These are phyloP conservation scores for Margaritifera margaritifera DNA, from an alignment of 2,888 invertebrate genomes.

Conservation along the genomic window DNA sequence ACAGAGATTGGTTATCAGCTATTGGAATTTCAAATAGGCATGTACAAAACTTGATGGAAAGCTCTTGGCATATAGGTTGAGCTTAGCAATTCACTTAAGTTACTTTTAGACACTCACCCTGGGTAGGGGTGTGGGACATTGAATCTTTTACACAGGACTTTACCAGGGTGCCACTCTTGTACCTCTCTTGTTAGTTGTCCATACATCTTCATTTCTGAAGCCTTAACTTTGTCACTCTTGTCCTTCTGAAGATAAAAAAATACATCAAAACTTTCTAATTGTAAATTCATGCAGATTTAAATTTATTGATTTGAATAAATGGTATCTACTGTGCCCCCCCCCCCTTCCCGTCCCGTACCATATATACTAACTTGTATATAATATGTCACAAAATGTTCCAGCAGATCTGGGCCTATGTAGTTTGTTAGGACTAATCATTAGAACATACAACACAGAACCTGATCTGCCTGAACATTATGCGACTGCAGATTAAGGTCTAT, in stretches of 20 bases:
- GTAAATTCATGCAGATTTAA: not conserved
- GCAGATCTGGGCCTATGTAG: too few species aligned
- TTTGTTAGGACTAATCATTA: too few species aligned
- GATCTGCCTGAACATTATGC: too few species aligned
- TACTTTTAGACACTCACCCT: conserved; percentile 67
- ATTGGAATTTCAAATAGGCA: too few species aligned
- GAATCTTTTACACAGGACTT: conserved; percentile 90
- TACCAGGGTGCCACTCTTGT: conserved; percentile 86
- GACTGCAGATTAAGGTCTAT: too few species aligned
- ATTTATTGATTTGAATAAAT: not conserved
- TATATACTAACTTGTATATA: too few species aligned
- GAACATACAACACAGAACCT: too few species aligned
- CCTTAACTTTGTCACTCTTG: conserved; percentile 78
- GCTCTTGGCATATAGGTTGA: too few species aligned
- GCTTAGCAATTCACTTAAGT: not conserved
- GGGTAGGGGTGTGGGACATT: conserved; percentile 91
- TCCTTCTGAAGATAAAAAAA: conserved; percentile 52
- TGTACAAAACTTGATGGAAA: too few species aligned
- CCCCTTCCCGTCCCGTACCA: too few species aligned
- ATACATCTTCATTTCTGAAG: conserved; percentile 84
- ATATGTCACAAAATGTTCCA: too few species aligned
- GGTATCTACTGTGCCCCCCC: conserved; percentile 13
- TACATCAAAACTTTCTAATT: not conserved
- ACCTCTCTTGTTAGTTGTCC: conserved; percentile 82
- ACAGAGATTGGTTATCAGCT: too few species aligned